Evolutionary conservation across 2,113 vertebrate genomes (phyloP).

Genomic region (Rhinolophus ferrumequinum): DNA sequence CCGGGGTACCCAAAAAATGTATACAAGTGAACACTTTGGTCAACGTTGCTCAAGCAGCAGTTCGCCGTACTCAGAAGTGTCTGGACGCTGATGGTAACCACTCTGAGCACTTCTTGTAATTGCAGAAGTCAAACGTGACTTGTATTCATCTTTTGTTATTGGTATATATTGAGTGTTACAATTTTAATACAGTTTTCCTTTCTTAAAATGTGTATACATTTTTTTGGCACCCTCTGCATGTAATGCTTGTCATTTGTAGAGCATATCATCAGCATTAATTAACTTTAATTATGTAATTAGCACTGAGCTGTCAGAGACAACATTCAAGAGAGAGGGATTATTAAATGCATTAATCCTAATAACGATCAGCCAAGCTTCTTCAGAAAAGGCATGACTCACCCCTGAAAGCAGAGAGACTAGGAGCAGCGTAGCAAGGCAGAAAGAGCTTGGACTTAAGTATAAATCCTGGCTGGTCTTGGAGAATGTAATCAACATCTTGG

Average conservation of each 20-base stretch:
- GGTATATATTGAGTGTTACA: no score
- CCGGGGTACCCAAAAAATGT: no score
- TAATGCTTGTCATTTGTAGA: neutral
- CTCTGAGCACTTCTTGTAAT: no score
- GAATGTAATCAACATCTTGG: neutral
- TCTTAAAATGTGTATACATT: no score
- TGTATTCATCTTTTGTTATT: no score
- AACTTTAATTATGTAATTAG: slow-evolving; percentile 48
- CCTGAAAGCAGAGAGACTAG: neutral
- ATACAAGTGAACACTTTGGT: no score
- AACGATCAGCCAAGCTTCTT: neutral
- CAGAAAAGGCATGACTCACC: neutral
- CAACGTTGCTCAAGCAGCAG: no score
- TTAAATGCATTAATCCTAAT: neutral
- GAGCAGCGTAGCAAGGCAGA: neutral
- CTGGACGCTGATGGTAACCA: no score
- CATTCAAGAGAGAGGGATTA: neutral
- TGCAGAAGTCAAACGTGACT: no score
- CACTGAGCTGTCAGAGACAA: slow-evolving; percentile 6
- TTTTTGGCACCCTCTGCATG: neutral
- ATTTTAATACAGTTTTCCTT: no score
- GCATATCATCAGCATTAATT: neutral
- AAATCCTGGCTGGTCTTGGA: neutral
- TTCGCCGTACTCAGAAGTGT: no score
- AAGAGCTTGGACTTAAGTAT: neutral